Percentiles rank a stretch among this genome's conserved stretches.
Conservation (phyloP, 2,888 invertebrate species). For the Parnassius mnemosyne region DNA sequence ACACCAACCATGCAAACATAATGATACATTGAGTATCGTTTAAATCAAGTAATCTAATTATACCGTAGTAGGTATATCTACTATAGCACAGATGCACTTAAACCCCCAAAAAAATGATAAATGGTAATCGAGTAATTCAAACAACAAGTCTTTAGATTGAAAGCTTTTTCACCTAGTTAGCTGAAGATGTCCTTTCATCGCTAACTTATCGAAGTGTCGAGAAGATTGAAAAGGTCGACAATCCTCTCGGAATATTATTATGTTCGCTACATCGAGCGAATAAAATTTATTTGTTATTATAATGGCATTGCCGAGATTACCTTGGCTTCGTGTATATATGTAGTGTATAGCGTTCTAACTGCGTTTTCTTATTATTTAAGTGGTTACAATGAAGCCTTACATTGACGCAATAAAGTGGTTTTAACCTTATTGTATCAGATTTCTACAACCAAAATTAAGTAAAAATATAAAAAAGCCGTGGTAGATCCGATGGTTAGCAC, state of each 20-base stretch:
- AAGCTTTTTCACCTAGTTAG: conserved; percentile 21
- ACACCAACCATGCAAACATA: too few species aligned
- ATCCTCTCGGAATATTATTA: conserved; percentile 25
- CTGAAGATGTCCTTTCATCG: conserved; percentile 22
- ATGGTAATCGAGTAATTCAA: not conserved
- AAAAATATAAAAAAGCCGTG: too few species aligned
- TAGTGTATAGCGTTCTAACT: not conserved
- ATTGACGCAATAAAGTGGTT: too few species aligned
- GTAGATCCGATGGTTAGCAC: too few species aligned
- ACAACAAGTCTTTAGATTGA: conserved; percentile 19
- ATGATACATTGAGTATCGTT: too few species aligned
- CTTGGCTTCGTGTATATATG: not conserved
- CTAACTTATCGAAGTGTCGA: conserved; percentile 24
- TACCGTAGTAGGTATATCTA: too few species aligned
- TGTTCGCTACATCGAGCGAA: conserved; percentile 18
- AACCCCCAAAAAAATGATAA: not conserved
- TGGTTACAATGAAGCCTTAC: not conserved
- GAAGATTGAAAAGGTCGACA: conserved; percentile 25
- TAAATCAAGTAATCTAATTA: too few species aligned
- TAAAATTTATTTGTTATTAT: conserved; percentile 24
- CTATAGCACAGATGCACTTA: conserved; percentile 7
- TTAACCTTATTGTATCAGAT: too few species aligned
- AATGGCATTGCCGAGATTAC: conserved; percentile 5
- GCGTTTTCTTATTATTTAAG: conserved; percentile 3
- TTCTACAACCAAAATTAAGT: too few species aligned